These are phyloP conservation scores for Homarus americanus DNA, from an alignment of 1,140 invertebrate species.

Conservation along the genomic window DNA sequence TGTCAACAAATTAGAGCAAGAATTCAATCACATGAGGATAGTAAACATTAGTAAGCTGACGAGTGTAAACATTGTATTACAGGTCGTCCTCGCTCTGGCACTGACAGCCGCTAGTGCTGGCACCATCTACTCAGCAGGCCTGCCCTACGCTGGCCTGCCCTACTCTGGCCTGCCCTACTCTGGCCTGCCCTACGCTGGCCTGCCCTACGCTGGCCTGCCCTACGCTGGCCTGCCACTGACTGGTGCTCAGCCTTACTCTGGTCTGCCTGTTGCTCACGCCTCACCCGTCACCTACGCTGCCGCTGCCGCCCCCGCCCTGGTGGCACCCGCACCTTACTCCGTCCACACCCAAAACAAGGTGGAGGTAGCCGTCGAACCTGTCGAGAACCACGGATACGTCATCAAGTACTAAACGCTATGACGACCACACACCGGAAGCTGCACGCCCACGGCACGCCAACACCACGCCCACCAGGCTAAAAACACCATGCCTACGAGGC, in stretches of 20 bases:
- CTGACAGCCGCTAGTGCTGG: conserved; percentile 8
- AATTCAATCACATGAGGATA: too few species aligned
- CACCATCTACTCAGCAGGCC: background rate
- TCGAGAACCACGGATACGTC: conserved; percentile 55
- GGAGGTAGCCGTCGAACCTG: conserved; percentile 35
- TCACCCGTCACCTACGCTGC: background rate
- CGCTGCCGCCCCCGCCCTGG: conserved; percentile 10
- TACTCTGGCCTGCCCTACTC: background rate
- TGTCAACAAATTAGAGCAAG: too few species aligned
- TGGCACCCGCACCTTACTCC: conserved; percentile 28
- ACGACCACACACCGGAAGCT: background rate
- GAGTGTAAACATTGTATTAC: too few species aligned
- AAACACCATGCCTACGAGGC: background rate
- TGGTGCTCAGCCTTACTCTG: background rate
- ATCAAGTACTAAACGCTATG: conserved; percentile 37
- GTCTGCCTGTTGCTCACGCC: background rate
- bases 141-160: background rate
- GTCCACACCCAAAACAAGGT: conserved; percentile 17
- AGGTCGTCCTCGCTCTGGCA: conserved; percentile 25
- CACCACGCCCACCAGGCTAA: background rate
- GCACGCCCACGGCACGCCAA: conserved; percentile 15
- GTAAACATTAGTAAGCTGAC: too few species aligned
- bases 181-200: background rate
- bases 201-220: background rate
- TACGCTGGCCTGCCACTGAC: background rate